phyloP scores from a whole-genome alignment of 2,797 vertebrate genomes.

The Rhincodon typus region DNA sequence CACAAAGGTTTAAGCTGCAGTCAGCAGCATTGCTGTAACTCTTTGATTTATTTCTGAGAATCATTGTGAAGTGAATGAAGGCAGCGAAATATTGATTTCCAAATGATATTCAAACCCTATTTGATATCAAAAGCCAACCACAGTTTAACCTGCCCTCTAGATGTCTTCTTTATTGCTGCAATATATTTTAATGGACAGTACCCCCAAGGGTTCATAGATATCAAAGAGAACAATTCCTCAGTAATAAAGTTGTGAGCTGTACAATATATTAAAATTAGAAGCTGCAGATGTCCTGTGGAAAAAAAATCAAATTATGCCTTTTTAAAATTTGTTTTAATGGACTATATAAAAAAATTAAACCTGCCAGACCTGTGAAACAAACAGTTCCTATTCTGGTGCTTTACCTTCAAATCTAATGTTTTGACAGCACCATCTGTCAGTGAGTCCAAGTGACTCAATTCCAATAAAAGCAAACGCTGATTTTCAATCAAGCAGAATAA shows the following conservation, averaged over 20 bases:
- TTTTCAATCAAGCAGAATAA: background rate
- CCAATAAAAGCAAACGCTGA: background rate
- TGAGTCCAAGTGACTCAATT: background rate
- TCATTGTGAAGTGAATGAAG: background rate
- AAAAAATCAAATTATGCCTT: background rate
- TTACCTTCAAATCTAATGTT: conserved; percentile 4
- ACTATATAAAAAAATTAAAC: background rate
- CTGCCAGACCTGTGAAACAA: background rate
- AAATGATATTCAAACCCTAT: background rate
- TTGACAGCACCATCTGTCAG: conserved; percentile 23
- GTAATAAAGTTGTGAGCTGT: background rate
- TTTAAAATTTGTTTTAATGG: background rate
- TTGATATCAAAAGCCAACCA: background rate
- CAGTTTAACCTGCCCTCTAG: background rate
- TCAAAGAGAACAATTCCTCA: background rate
- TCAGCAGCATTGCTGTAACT: background rate
- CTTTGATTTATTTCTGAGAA: background rate
- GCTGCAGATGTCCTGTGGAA: background rate
- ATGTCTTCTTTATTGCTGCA: background rate
- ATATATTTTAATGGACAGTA: conserved; percentile 3
- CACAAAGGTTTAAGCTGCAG: background rate
- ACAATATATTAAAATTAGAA: background rate
- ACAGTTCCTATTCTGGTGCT: background rate
- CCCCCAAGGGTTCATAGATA: background rate
- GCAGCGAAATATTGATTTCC: conserved; percentile 2